Conservation (phyloP, 2,113 vertebrate genomes). For the Carassius gibelio region DNA sequence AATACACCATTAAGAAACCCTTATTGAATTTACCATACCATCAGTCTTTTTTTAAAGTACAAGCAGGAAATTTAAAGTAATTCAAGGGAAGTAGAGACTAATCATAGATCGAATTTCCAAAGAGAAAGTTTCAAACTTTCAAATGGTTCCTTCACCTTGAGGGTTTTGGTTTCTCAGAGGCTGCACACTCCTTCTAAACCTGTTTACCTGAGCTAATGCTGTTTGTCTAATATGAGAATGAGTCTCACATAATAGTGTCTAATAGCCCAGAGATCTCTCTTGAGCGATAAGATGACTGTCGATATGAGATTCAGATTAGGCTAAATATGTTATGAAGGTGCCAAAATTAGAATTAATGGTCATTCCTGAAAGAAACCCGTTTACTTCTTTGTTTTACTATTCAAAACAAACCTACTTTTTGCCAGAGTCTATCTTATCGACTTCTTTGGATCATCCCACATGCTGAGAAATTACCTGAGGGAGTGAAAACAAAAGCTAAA, state of each 20-base stretch:
- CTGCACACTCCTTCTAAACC: not conserved
- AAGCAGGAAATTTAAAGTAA: slow-evolving; percentile 17
- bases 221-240: slow-evolving; percentile 4
- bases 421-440: not conserved
- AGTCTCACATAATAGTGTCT: not conserved
- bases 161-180: not conserved
- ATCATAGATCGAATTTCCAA: slow-evolving; percentile 27
- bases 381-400: not conserved
- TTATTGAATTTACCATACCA: slow-evolving; percentile 35
- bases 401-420: slow-evolving; percentile 4
- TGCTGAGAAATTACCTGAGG: slow-evolving; percentile 24
- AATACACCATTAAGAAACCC: slow-evolving; percentile 9
- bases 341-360: not conserved
- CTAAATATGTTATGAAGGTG: slow-evolving; percentile 25
- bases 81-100: not conserved
- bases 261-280: not conserved
- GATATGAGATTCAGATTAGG: not conserved
- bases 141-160: not conserved
- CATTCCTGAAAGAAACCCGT: not conserved
- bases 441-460: not conserved
- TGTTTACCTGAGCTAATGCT: not conserved
- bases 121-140: slow-evolving; percentile 40
- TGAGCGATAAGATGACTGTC: slow-evolving; percentile 21
- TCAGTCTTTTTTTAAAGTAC: slow-evolving; percentile 32
- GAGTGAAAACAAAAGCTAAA: slow-evolving; percentile 18